phyloP scores from a whole-genome alignment of 2,888 invertebrate genomes.

The Eulithis prunata region DNA sequence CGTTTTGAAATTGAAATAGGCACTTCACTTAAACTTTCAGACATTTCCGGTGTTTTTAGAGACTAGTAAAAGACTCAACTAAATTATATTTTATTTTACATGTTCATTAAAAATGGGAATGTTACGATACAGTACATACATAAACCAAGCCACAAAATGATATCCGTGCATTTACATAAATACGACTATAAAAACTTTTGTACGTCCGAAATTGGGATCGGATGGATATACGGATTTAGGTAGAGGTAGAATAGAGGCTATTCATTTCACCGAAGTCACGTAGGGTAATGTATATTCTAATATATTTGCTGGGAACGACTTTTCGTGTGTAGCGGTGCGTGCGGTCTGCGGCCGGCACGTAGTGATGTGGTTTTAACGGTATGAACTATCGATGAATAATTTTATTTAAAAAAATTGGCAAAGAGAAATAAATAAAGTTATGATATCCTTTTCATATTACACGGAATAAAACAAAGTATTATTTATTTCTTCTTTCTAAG shows the following conservation, averaged over 20 bases:
- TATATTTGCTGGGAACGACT: conserved; percentile 83
- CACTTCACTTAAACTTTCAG: too few species aligned
- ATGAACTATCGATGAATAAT: conserved; percentile 15
- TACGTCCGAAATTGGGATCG: conserved; percentile 34
- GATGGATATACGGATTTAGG: conserved; percentile 49
- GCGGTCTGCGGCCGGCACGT: conserved; percentile 73
- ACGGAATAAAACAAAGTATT: too few species aligned
- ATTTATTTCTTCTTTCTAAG: too few species aligned
- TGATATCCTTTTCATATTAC: too few species aligned
- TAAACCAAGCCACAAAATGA: conserved; percentile 17
- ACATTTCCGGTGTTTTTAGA: too few species aligned
- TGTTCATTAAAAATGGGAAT: too few species aligned
- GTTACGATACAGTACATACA: neutral
- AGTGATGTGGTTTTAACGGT: conserved; percentile 51
- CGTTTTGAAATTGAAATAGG: too few species aligned
- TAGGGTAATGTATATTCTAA: conserved; percentile 84
- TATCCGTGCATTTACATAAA: conserved; percentile 37
- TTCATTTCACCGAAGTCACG: conserved; percentile 79
- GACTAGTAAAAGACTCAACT: too few species aligned
- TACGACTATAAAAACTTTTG: conserved; percentile 34
- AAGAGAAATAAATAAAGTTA: too few species aligned
- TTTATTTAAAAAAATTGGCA: too few species aligned
- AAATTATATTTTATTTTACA: too few species aligned
- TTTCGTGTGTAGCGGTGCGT: conserved; percentile 82
- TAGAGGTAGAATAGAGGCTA: conserved; percentile 55